Conservation (phyloP, 2,888 invertebrate species). For the Zhuqinia jingwanae region DNA sequence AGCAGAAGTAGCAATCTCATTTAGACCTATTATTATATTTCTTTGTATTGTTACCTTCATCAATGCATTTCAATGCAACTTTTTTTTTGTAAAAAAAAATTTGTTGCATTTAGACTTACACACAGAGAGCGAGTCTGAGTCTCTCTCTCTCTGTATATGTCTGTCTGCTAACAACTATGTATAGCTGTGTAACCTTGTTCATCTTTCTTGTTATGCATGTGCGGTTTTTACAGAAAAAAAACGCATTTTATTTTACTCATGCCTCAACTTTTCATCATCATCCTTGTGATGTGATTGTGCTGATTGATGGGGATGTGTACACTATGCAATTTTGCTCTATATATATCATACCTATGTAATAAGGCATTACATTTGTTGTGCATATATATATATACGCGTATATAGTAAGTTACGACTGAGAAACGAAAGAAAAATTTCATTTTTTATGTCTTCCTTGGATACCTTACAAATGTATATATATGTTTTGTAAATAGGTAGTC, state of each 20-base stretch:
- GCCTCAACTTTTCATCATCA: constrained; percentile 31
- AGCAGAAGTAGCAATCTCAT: not conserved
- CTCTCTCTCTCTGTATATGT: too few relatives aligned
- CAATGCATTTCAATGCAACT: constrained; percentile 40
- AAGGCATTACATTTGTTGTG: not conserved
- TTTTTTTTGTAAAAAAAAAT: constrained; percentile 18
- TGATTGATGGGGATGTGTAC: not conserved
- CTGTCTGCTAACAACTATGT: not conserved
- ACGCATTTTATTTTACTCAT: constrained; percentile 42
- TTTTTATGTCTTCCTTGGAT: constrained; percentile 53
- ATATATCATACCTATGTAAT: not conserved
- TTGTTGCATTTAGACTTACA: constrained; percentile 12
- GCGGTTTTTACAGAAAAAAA: constrained; percentile 50
- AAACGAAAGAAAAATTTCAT: constrained; percentile 48
- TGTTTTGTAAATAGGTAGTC: constrained; percentile 5
- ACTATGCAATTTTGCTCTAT: not conserved
- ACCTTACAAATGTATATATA: not conserved
- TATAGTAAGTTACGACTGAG: constrained; percentile 7
- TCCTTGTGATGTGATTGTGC: not conserved
- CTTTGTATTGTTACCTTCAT: constrained; percentile 28
- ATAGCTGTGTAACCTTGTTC: constrained; percentile 18
- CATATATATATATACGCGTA: too few relatives aligned
- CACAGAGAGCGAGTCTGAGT: too few relatives aligned
- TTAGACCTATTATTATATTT: not conserved
- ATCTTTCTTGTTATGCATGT: constrained; percentile 64